Evolutionary conservation across 2,797 vertebrate genomes (phyloP), one percentile per base, ranked within the genome.

Genomic region (Microcaecilia unicolor): DNA sequence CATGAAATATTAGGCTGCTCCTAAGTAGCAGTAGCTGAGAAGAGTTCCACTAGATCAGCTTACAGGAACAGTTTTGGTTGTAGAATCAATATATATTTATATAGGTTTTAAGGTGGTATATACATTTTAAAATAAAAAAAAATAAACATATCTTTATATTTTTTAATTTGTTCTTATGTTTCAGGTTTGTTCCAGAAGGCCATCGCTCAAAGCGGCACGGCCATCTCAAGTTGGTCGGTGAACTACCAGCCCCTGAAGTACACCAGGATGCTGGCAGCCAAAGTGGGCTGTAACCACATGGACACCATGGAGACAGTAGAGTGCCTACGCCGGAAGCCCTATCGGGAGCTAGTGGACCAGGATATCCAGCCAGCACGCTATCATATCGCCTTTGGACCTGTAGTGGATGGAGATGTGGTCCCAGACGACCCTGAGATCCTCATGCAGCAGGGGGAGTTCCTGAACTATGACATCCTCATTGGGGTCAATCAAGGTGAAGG

Each of bases 401-500:
- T 98, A 52, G 90, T 98, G 70, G 93, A 97, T 0, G 94, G 94
- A 12, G 94, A 97, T 3, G 93, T 96, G n/a, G 89, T 98, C 11
- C 93, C 93, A 0, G 93, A 98, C 4, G 93, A 97, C 58, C 94
- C 94, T 0, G 92, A 97, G 83, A 97, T 98, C 63, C 80, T 95
- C 60, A 98, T 97, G 93, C 90, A 97, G 37, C 94, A 97, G 71
- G 94, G 94, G 8, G 94, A 98, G 72, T 97, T 98, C 74, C 85
- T 97, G 34, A 98, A 96, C 80, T 98, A 97, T 5, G 94, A 98
- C 75, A 92, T 98, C 57, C 77, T 98, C 6, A 93, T 98, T 7
- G 92, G 94, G 0, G 92, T 98, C 57, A 98, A 97, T 66, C 94
- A 98, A 37, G 93, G 93, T 1, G 93, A 97, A 35, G 94, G 93